Conservation (phyloP, 1,140 invertebrate genomes). For the Choristoneura fumiferana region DNA sequence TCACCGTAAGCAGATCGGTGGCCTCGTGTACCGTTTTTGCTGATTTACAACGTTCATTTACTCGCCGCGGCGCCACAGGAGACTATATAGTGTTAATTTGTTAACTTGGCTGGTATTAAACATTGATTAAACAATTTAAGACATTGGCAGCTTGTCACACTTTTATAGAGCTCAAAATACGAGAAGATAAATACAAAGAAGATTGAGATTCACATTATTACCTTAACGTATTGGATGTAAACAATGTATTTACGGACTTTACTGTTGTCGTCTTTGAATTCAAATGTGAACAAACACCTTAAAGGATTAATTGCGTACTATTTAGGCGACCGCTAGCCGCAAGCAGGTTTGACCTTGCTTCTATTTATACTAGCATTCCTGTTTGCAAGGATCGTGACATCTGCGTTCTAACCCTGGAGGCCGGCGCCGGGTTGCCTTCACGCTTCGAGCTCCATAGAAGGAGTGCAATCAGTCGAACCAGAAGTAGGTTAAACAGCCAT, state of each 20-base stretch:
- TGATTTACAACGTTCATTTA: conserved; percentile 34
- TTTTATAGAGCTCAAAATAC: too few relatives aligned
- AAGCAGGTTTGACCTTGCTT: conserved; percentile 13
- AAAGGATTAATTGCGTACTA: too few relatives aligned
- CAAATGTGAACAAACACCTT: too few relatives aligned
- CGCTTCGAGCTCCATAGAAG: neutral
- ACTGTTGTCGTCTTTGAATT: too few relatives aligned
- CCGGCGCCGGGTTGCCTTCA: neutral
- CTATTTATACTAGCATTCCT: conserved; percentile 15
- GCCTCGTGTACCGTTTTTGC: conserved; percentile 46
- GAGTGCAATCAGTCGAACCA: neutral
- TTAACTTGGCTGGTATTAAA: too few relatives aligned
- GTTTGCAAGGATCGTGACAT: neutral
- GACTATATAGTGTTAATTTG: neutral
- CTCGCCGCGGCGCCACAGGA: conserved; percentile 32
- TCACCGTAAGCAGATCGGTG: conserved; percentile 59
- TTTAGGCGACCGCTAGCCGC: neutral
- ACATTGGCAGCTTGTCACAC: too few relatives aligned
- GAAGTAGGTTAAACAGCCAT: conserved; percentile 9
- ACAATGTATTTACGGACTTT: too few relatives aligned
- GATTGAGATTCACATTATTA: too few relatives aligned
- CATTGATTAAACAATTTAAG: too few relatives aligned
- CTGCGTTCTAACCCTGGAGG: conserved; percentile 11
- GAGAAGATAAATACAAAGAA: too few relatives aligned
- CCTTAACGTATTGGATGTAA: too few relatives aligned